Conservation (phyloP, 2,888 invertebrate genomes). For the Cephus pygmeus region DNA sequence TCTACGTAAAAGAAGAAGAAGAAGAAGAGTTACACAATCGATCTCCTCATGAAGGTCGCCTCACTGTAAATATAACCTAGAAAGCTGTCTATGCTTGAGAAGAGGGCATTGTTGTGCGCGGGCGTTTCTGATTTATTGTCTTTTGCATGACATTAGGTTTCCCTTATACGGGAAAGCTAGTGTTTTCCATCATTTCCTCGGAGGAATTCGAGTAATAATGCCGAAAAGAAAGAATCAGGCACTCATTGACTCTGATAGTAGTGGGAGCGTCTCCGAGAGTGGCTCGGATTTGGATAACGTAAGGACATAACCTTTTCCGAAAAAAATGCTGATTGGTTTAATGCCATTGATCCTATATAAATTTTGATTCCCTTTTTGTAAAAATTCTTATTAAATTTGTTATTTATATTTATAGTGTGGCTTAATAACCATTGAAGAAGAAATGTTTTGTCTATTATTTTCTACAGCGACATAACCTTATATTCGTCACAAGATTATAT, state of each 20-base stretch:
- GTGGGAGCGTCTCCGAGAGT: constrained; percentile 75
- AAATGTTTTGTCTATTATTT: neutral
- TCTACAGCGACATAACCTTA: neutral
- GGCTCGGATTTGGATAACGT: constrained; percentile 87
- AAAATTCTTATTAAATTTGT: neutral
- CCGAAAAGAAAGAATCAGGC: constrained; percentile 87
- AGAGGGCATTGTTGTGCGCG: neutral
- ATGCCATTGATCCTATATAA: neutral
- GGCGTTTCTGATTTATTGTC: neutral
- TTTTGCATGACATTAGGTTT: neutral
- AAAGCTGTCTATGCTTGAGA: neutral
- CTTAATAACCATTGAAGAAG: neutral
- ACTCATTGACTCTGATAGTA: constrained; percentile 84
- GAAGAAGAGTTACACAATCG: too few species aligned
- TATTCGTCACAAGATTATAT: neutral
- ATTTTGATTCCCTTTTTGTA: neutral
- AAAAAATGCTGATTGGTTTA: constrained; percentile 7
- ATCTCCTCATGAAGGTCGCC: neutral
- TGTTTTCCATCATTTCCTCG: neutral
- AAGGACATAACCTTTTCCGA: constrained; percentile 66
- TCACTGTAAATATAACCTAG: neutral
- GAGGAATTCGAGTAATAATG: constrained; percentile 68
- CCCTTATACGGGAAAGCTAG: neutral
- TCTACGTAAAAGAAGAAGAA: too few species aligned
- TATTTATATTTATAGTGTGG: neutral